Conservation (phyloP, 2,797 vertebrate genomes). For the Cirrhinus molitorella region DNA sequence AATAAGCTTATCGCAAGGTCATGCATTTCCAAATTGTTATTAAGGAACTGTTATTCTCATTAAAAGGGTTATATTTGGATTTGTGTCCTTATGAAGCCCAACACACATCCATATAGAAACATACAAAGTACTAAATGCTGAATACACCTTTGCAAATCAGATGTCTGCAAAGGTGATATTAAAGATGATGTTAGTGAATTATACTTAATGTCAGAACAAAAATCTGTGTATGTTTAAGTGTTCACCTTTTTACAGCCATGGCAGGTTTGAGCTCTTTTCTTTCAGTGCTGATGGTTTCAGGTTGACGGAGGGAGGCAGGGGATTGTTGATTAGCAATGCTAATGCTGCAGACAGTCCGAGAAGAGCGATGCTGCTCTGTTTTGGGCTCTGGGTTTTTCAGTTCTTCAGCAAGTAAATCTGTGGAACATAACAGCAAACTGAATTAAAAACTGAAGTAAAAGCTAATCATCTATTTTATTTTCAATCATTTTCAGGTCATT, state of each 20-base stretch:
- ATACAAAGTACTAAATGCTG: neutral
- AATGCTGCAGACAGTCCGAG: slow-evolving; percentile 56
- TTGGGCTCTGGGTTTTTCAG: slow-evolving; percentile 30
- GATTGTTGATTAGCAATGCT: slow-evolving; percentile 54
- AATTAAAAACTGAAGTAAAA: neutral
- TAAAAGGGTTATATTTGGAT: neutral
- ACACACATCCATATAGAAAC: neutral
- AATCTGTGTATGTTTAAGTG: neutral
- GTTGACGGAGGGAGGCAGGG: slow-evolving; percentile 13
- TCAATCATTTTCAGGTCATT: neutral
- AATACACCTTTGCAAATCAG: neutral
- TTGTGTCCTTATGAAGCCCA: neutral
- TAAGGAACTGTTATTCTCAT: neutral
- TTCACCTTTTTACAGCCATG: slow-evolving; percentile 14
- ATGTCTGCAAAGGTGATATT: neutral
- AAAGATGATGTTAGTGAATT: neutral
- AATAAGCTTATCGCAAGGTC: neutral
- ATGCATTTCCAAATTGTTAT: slow-evolving; percentile 2
- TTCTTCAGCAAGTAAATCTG: slow-evolving; percentile 51
- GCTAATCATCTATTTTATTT: slow-evolving; percentile 3
- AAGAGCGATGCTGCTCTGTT: slow-evolving; percentile 47
- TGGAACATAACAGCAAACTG: neutral
- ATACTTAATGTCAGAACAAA: neutral
- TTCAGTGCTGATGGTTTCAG: slow-evolving; percentile 55
- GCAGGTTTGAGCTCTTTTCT: neutral